Evolutionary conservation across 2,888 invertebrate species (phyloP).

Genomic region (Philaethria dido): DNA sequence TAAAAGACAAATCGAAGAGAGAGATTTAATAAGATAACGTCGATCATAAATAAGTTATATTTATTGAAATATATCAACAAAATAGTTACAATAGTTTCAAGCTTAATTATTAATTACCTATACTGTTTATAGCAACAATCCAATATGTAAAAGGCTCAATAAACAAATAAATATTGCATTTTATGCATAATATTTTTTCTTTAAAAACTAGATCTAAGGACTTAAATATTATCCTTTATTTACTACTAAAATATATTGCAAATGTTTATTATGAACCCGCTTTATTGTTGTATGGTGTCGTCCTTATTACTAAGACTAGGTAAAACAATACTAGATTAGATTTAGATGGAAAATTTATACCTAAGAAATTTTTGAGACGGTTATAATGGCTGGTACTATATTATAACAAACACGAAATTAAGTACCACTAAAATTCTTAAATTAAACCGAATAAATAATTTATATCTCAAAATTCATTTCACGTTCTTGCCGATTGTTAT

Average conservation of each 20-base stretch:
- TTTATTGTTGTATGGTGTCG: constrained; percentile 18
- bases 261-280: constrained; percentile 9
- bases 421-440: constrained; percentile 13
- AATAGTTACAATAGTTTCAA: constrained; percentile 42
- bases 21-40: constrained; percentile 49
- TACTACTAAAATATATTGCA: constrained; percentile 17
- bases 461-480: neutral
- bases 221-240: constrained; percentile 3
- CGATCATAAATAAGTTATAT: constrained; percentile 54
- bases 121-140: constrained; percentile 34
- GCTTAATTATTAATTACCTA: constrained; percentile 34
- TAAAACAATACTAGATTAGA: constrained; percentile 22
- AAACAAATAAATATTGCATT: constrained; percentile 36
- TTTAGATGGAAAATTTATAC: constrained; percentile 9
- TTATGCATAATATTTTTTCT: constrained; percentile 27
- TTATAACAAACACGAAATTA: neutral
- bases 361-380: constrained; percentile 12
- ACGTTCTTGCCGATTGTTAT: neutral
- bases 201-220: constrained; percentile 11
- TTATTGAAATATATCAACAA: constrained; percentile 55
- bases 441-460: neutral
- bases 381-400: constrained; percentile 2
- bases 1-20: constrained; percentile 33
- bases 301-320: constrained; percentile 34
- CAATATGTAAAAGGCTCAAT: constrained; percentile 29